Evolutionary conservation across 2,797 vertebrate species (phyloP), one percentile per base, ranked within the genome.

Genomic region (Taeniopygia guttata): DNA sequence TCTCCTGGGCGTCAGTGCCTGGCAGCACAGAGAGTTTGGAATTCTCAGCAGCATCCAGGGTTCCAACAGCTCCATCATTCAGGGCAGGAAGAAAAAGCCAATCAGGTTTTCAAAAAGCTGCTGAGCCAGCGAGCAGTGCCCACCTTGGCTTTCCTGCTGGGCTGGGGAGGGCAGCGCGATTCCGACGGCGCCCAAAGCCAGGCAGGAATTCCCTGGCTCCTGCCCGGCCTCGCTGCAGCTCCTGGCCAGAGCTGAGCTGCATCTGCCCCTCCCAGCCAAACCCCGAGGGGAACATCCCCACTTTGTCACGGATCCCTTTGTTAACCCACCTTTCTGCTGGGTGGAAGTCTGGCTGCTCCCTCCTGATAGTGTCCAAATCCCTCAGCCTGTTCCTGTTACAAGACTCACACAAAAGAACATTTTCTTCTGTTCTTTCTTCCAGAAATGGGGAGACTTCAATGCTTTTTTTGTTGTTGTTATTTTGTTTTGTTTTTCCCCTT

Each of bases 391-490:
- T 90, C 89, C 89, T 38, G 48, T 64, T 69, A 92, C 83, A 59
- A 73, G 25, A 30, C 52, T 48, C 14, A 19, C 43, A 96, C 77
- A 94, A 97, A 96, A 63, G 51, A 46, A 88, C 56, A 79, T 70
- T 87, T 90, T 60, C 54, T 78, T 76, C 59, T 12, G 11, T 46
- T 84, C 55, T 68, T 77, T 90, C 91, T 88, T 86, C 91, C 75
- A 93, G 77, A 83, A 82, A 46, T 38, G 42, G 62, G 72, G 46
- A 55, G 56, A 54, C 49, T 36, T 90, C 84, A 96, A 96, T 81
- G 62, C 59, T 32, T 84, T 45, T 67, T 30, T 60, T 58, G 49
- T 26, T 34, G 10, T 52, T 36, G 19, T 34, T 48, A 27, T 49
- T 59, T 40, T 18, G 20, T 22, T 51, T 70, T 19, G 36, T n/a